phyloP scores from a whole-genome alignment of 1,140 invertebrate species.

The Penaeus japonicus region DNA sequence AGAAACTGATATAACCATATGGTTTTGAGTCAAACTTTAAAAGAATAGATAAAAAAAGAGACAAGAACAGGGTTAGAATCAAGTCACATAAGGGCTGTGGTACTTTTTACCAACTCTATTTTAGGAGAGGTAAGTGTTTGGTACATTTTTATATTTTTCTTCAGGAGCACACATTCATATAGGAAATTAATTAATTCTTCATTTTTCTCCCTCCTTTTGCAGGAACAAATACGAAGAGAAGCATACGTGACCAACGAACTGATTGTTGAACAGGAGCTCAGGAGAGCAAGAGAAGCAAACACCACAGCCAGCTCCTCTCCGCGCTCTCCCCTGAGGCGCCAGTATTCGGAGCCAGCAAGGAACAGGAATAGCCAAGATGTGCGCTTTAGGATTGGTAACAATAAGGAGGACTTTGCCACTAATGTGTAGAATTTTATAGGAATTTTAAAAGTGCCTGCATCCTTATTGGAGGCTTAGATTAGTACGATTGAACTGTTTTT shows the following conservation, averaged over 20 bases:
- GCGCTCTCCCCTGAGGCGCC: neutral
- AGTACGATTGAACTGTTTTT: too few species aligned
- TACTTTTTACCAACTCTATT: too few species aligned
- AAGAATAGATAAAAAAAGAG: too few species aligned
- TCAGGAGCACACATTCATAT: neutral
- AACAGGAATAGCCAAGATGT: neutral
- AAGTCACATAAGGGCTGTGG: too few species aligned
- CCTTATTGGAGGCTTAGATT: too few species aligned
- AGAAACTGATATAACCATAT: too few species aligned
- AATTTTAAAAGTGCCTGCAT: too few species aligned
- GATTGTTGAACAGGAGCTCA: slow-evolving; percentile 81
- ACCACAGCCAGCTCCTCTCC: neutral
- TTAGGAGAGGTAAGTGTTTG: neutral
- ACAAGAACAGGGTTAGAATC: too few species aligned
- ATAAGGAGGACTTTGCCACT: too few species aligned
- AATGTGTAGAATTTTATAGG: too few species aligned
- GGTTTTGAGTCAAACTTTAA: too few species aligned
- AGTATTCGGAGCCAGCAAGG: slow-evolving; percentile 7
- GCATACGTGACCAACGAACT: slow-evolving; percentile 89
- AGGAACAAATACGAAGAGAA: slow-evolving; percentile 82
- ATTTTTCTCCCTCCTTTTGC: neutral
- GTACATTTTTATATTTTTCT: neutral
- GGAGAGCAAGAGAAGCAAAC: slow-evolving; percentile 66
- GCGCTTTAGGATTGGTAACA: neutral
- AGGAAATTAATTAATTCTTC: neutral